Evolutionary conservation across 2,113 vertebrate genomes (phyloP), one percentile per base, ranked within the genome.

Genomic region (Neodontobutis hainanensis): DNA sequence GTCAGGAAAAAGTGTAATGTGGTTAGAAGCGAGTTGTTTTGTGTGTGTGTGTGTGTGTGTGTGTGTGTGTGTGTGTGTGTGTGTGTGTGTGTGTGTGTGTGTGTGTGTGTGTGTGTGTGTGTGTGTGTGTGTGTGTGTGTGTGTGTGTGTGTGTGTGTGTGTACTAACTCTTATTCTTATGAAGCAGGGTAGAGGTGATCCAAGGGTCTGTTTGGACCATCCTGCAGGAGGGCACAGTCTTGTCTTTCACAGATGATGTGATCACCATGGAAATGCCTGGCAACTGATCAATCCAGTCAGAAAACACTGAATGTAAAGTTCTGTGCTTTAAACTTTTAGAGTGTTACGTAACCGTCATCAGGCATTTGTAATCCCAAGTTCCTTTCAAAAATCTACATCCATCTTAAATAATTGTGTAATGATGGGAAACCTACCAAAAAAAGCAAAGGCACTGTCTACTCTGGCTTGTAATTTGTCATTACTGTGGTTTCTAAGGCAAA

Each of bases 141-240:
- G n/a, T n/a, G n/a, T n/a, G 65, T 65, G 65, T 62, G 63, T 56
- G 15, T 60, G 56, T 58, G 46, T 40, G 67, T 32, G 74, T 62
- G 47, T 87, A 93, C 94, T 93, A 90, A 95, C 94, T 94, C 92
- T 90, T 93, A 40, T 93, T 91, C 83, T 94, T 94, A 72, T 90
- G 92, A 82, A 92, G 91, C 83, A 94, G 90, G 73, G 90, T 70
- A 86, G 85, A 81, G 78, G 86, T 77, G 75, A 92, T 90, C 94
- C 94, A 95, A 69, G 91, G 81, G 81, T 94, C 92, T 3, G 91
- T 83, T 80, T 87, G 93, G 92, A 94, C 93, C 93, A 94, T 94
- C 88, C 93, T 93, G 87, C 86, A 89, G 27, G 91, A 84, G 88
- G 93, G 87, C 65, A 88, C 85, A 9, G 90, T 84, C 85, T 92